Percentiles rank a stretch among this genome's conserved stretches.
These are phyloP conservation scores for Nomada goodeniana DNA, from an alignment of 2,888 invertebrate genomes.

Conservation along the genomic window DNA sequence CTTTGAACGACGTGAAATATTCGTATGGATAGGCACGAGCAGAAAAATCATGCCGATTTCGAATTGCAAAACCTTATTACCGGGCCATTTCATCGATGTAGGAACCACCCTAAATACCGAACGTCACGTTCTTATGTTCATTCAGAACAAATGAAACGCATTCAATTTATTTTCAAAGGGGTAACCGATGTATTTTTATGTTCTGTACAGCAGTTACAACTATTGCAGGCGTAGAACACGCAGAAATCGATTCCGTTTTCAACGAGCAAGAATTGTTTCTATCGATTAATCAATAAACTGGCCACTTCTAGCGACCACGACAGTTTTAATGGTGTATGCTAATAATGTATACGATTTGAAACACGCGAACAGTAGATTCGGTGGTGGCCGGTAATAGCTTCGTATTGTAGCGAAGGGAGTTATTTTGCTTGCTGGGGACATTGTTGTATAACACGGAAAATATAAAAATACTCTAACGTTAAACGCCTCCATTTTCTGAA, in stretches of 20 bases:
- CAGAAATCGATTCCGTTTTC: neutral
- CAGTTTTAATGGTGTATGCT: slow-evolving; percentile 19
- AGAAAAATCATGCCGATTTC: neutral
- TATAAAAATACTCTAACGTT: no score
- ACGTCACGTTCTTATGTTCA: neutral
- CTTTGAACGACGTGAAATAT: slow-evolving; percentile 31
- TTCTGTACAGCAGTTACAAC: neutral
- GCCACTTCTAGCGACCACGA: slow-evolving; percentile 64
- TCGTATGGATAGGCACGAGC: slow-evolving; percentile 13
- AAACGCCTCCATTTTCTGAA: no score
- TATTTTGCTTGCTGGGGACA: neutral
- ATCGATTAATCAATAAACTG: slow-evolving; percentile 72
- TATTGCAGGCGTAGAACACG: neutral
- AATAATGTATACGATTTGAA: slow-evolving; percentile 60
- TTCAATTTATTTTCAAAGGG: no score
- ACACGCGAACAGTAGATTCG: slow-evolving; percentile 61
- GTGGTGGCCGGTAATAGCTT: slow-evolving; percentile 21
- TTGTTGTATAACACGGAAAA: neutral
- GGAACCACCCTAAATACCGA: neutral
- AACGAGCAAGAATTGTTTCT: slow-evolving; percentile 11
- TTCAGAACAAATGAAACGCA: neutral
- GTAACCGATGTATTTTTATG: no score
- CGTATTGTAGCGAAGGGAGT: neutral
- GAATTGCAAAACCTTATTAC: slow-evolving; percentile 28
- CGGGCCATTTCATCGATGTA: neutral